These are phyloP conservation scores for Arctia plantaginis DNA, from an alignment of 2,888 invertebrate species.

Conservation along the genomic window DNA sequence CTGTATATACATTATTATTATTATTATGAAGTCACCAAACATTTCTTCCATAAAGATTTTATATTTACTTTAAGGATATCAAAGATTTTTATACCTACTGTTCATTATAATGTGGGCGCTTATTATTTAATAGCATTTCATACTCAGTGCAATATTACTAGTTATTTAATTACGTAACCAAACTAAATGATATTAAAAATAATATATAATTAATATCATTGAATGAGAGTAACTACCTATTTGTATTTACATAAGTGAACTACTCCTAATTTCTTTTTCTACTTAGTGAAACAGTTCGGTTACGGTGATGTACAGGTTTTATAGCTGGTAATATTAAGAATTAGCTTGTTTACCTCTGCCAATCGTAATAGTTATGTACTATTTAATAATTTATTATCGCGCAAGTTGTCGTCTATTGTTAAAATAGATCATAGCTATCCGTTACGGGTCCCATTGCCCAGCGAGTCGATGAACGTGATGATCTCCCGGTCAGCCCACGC, in stretches of 20 bases:
- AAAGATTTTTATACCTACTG: slow-evolving; percentile 80
- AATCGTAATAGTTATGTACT: slow-evolving; percentile 85
- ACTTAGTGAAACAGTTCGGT: slow-evolving; percentile 82
- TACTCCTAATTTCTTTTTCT: slow-evolving; percentile 78
- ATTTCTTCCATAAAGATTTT: slow-evolving; percentile 84
- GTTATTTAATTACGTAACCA: slow-evolving; percentile 88
- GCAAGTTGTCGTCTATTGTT: slow-evolving; percentile 84
- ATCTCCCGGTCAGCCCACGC: slow-evolving; percentile 53
- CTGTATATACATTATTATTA: slow-evolving; percentile 57
- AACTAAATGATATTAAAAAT: slow-evolving; percentile 86
- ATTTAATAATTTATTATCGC: slow-evolving; percentile 85
- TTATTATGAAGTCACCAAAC: slow-evolving; percentile 77
- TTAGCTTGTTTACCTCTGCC: slow-evolving; percentile 87
- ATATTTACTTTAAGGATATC: slow-evolving; percentile 83
- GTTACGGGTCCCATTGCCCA: slow-evolving; percentile 63
- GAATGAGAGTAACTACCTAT: slow-evolving; percentile 84
- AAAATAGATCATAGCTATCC: slow-evolving; percentile 86
- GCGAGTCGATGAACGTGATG: slow-evolving; percentile 51
- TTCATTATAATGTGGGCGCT: slow-evolving; percentile 83
- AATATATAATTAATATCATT: slow-evolving; percentile 80
- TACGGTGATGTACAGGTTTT: slow-evolving; percentile 85
- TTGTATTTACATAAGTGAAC: slow-evolving; percentile 84
- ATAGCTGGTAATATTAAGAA: slow-evolving; percentile 86
- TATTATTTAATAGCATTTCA: slow-evolving; percentile 87
- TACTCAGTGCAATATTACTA: slow-evolving; percentile 88